phyloP scores from a whole-genome alignment of 2,113 vertebrate species.

The Excalfactoria chinensis region DNA sequence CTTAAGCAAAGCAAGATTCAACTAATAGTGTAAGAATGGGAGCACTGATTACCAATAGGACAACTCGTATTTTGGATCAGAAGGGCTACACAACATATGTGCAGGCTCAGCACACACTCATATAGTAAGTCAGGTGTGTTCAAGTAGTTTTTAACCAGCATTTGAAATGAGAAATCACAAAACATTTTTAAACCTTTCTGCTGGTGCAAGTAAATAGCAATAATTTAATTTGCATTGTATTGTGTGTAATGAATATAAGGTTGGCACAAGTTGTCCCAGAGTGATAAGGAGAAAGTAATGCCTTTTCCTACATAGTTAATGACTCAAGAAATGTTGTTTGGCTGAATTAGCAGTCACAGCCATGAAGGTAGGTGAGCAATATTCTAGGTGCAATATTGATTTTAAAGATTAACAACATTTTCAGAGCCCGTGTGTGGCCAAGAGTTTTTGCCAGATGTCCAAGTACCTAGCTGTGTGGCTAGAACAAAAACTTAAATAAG shows the following conservation, averaged over 20 bases:
- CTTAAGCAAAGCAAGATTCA: not conserved
- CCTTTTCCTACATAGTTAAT: conserved; percentile 6
- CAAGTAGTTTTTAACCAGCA: not conserved
- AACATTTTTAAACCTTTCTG: not conserved
- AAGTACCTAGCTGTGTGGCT: conserved; percentile 24
- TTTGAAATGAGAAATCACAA: not conserved
- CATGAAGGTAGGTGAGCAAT: conserved; percentile 19
- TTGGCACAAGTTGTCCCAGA: not conserved
- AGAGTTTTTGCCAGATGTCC: conserved; percentile 30
- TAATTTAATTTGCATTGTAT: not conserved
- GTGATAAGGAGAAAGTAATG: conserved; percentile 1
- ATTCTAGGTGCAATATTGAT: conserved; percentile 60
- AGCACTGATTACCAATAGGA: not conserved
- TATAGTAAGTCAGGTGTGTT: not conserved
- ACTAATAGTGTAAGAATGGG: not conserved
- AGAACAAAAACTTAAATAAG: conserved; percentile 55
- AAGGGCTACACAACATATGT: not conserved
- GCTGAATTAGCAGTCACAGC: conserved; percentile 34
- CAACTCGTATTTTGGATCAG: not conserved
- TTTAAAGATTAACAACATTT: conserved; percentile 71
- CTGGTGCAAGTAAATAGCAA: not conserved
- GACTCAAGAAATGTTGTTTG: not conserved
- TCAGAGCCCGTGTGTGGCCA: not conserved
- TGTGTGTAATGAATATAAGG: not conserved
- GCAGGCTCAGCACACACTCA: not conserved